phyloP scores from a whole-genome alignment of 2,888 invertebrate species.

The Cataglyphis rosenhaueri region DNA sequence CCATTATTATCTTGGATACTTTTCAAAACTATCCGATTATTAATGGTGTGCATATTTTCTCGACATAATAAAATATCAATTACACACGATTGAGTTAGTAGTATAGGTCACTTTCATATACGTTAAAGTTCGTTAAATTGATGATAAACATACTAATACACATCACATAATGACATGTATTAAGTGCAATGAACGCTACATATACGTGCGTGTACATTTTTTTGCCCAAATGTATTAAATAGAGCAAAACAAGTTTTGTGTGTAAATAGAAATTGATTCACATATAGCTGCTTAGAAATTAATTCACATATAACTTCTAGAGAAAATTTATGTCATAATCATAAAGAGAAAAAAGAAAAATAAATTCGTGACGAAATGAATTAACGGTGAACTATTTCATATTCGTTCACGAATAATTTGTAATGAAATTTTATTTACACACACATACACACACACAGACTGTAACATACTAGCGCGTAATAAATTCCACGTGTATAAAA shows the following conservation, averaged over 20 bases:
- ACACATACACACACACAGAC: constrained; percentile 6
- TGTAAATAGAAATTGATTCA: constrained; percentile 10
- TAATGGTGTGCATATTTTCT: constrained; percentile 36
- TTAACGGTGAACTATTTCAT: not conserved
- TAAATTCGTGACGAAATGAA: not conserved
- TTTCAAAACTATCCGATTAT: constrained; percentile 39
- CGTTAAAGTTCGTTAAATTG: constrained; percentile 15
- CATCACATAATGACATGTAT: constrained; percentile 12
- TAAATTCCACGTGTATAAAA: constrained; percentile 59
- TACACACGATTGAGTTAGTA: constrained; percentile 38
- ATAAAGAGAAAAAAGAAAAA: not conserved
- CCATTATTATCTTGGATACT: constrained; percentile 6
- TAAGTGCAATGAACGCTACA: constrained; percentile 35
- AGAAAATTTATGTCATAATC: constrained; percentile 7
- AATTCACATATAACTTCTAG: not conserved
- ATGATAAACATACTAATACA: constrained; percentile 16
- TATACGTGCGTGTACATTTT: constrained; percentile 3
- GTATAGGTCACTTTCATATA: constrained; percentile 16
- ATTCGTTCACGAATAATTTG: not conserved
- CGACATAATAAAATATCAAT: constrained; percentile 30
- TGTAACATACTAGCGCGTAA: constrained; percentile 51
- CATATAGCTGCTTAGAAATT: constrained; percentile 11
- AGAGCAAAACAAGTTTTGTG: not conserved
- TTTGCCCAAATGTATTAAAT: constrained; percentile 8
- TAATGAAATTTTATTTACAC: constrained; percentile 18